These are phyloP conservation scores for Ammospiza nelsoni DNA, from an alignment of 2,113 vertebrate genomes.

Conservation along the genomic window DNA sequence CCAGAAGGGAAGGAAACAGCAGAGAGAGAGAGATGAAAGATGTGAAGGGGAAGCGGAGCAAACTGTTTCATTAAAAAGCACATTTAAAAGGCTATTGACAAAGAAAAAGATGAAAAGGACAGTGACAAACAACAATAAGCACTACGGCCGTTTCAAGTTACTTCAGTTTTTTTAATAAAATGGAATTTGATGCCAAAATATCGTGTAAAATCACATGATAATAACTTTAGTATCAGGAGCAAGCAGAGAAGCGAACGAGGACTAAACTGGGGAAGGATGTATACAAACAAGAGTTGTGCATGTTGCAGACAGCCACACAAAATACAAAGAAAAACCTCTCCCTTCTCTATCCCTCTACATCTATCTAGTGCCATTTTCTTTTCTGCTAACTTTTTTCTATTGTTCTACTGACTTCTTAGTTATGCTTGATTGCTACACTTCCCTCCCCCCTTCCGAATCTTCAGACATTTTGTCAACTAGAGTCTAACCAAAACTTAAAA, in stretches of 20 bases:
- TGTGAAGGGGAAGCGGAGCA: not conserved
- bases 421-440: not conserved
- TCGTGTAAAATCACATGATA: not conserved
- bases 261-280: not conserved
- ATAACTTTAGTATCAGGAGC: not conserved
- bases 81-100: not conserved
- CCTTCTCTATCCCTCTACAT: not conserved
- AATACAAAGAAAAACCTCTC: not conserved
- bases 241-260: not conserved
- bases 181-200: constrained; percentile 19
- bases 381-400: not conserved
- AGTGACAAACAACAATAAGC: not conserved
- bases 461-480: not conserved
- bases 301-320: not conserved
- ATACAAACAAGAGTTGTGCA: not conserved
- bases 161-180: constrained; percentile 18
- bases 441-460: not conserved
- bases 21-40: not conserved
- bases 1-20: constrained; percentile 1
- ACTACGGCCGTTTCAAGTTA: not conserved
- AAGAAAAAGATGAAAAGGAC: not conserved
- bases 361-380: not conserved
- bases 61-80: not conserved
- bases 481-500: not conserved
- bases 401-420: not conserved